Conservation (phyloP, 2,113 vertebrate species). For the Pampusana beccarii region DNA sequence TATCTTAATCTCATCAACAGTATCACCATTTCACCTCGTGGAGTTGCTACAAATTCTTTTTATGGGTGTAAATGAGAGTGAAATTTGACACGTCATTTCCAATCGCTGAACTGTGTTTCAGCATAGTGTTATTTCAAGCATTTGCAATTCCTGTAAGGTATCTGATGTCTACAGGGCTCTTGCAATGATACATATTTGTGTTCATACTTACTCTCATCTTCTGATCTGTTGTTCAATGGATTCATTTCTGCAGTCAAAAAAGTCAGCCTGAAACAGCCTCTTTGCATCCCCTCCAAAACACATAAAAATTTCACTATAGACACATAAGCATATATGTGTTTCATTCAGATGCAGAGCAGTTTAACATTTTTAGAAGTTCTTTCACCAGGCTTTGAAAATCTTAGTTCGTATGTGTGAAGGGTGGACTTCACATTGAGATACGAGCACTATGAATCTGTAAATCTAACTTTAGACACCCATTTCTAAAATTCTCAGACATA, state of each 20-base stretch:
- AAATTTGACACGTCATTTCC: background rate
- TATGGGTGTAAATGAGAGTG: conserved; percentile 25
- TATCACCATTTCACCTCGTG: background rate
- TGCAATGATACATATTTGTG: background rate
- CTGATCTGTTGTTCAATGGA: background rate
- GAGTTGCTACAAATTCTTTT: background rate
- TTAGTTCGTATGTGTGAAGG: background rate
- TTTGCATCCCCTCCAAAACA: background rate
- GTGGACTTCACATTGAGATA: background rate
- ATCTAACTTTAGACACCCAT: background rate
- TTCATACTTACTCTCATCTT: background rate
- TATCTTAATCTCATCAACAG: conserved; percentile 8
- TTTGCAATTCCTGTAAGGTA: background rate
- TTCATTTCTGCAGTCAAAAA: background rate
- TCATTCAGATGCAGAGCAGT: background rate
- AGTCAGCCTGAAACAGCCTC: background rate
- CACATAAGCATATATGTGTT: background rate
- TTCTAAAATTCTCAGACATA: background rate
- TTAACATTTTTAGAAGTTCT: conserved; percentile 35
- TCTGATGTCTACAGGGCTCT: background rate
- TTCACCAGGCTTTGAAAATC: conserved; percentile 10
- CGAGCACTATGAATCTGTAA: conserved; percentile 6
- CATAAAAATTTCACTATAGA: background rate
- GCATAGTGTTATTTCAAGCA: background rate
- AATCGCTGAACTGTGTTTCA: background rate